Percentiles rank a stretch among this genome's conserved stretches.
These are phyloP conservation scores for Pristionchus exspectatus DNA, from an alignment of 2,888 invertebrate species.

Conservation along the genomic window DNA sequence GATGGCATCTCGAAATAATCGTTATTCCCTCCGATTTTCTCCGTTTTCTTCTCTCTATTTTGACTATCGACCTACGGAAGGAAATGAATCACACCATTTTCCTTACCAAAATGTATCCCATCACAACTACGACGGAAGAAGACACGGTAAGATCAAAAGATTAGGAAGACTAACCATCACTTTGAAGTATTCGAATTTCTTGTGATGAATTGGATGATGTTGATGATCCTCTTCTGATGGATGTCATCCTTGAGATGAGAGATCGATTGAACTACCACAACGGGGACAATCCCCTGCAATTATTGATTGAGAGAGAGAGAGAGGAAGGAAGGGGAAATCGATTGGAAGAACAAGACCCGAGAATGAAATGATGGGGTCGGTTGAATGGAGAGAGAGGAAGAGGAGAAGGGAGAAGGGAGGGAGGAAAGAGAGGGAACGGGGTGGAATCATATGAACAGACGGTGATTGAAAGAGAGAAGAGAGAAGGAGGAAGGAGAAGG, in stretches of 20 bases:
- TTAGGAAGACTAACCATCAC: not conserved
- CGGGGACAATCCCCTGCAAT: conserved; percentile 12
- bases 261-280: conserved; percentile 4
- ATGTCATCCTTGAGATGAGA: conserved; percentile 7
- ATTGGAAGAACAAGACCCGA: conserved; percentile 15
- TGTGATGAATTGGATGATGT: conserved; percentile 1
- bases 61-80: conserved; percentile 6
- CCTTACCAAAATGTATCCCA: not conserved
- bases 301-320: conserved; percentile 31
- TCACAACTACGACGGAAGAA: not conserved
- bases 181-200: conserved; percentile 34
- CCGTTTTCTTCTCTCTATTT: not conserved
- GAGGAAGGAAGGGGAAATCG: not conserved
- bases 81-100: conserved; percentile 1
- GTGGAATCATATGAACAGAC: conserved; percentile 39
- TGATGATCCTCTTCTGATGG: conserved; percentile 36
- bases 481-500: too few relatives aligned
- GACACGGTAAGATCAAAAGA: not conserved
- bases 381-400: conserved; percentile 15
- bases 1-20: conserved; percentile 16
- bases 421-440: not conserved
- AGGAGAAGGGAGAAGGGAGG: not conserved
- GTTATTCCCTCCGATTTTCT: not conserved
- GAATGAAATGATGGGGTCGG: conserved; percentile 42
- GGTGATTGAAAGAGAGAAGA: conserved; percentile 11